Evolutionary conservation across 64 coral and sea anemone genomes (phyloP), one percentile per base, ranked within the genome.

Genomic region (Montipora efflorescens): DNA sequence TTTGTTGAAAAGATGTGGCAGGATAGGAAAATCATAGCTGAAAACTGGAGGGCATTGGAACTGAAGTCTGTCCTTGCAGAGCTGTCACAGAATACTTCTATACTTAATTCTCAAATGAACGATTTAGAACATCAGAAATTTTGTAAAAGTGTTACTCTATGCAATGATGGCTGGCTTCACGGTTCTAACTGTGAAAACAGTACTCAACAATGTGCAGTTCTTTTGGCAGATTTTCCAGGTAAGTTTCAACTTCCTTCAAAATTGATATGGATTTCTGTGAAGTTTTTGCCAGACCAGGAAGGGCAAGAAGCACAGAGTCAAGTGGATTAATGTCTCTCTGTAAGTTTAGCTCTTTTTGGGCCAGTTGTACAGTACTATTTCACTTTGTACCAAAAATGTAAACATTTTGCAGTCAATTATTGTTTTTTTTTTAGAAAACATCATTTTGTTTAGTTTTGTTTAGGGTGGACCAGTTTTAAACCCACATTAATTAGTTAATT

Each of bases 161-260:
- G 83, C 53, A 77, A 3, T 78, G 18, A 53, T 90, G 87, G 87
- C 12, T 83, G 80, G 57, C 48, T 74, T 83, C 69, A 83, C 67
- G 78, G 93, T 2, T 11, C 19, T 18, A 69, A 53, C 14, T 94
- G 87, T 28, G 23, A 62, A 5, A 12, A 47, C 88, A 69, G 62
- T 55, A 57, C 53, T 11, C 53, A 57, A 57, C 6, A 57, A 6
- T 89, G 87, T 90, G 91, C 79, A 28, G 72, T 96, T 47, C 84
- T 96, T 81, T 76, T 96, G 21, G 80, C 91, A 21, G 95, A 92
- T 86, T 93, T 90, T 70, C 95, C 95, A 96, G 95, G 95, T 96
- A 18, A 21, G 61, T 49, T 69, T 67, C 47, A 18, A 15, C 45
- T 51, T 57, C 5, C 28, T 51, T 21, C 8, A 64, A 1, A 20